Base-by-base conservation (phyloP, 2,797 vertebrate species). In the Gobio occitaniae region DNA sequence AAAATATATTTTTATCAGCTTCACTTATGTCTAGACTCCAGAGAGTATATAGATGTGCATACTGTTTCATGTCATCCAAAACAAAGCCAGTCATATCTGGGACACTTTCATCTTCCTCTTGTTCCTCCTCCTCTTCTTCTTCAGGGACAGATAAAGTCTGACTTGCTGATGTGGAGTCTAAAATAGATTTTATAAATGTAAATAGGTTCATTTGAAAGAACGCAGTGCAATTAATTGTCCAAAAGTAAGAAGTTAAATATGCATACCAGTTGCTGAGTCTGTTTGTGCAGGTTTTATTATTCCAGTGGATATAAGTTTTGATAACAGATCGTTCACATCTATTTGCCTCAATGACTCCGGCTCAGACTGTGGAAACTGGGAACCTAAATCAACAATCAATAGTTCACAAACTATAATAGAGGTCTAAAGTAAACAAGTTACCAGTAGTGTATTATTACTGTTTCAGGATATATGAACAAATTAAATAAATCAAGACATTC, bases 31-130 rank as follows among this genome's bases (percentile, higher is more conserved):
- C 50, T 29, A 32, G 72, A 78, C 50, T 15, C 32, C 75, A 66
- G 65, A 74, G 3, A 74, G 4, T 69, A 2, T 29, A 9, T 2
- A 81, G 19, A 75, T 61, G 41, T 41, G 95, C 98, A 90, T 93
- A 99, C 98, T 93, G 96, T 94, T 98, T 98, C 88, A 99, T 95
- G 89, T 96, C 95, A 70, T 99, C 98, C 48, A 99, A 91, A 82
- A 90, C 90, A 91, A 99, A 99, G 92, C 95, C 93, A 11, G 97
- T 99, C 86, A 99, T 93, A 91, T 99, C 98, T 4, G 97, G 97
- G 79, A 99, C 41, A 76, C 97, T 94, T 0, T 97, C 96, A 47
- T 97, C 97, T 52, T 97, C 97, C 56, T 93, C 95, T 83, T 94
- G 96, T 82, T 97, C 95, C 56, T 95, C 94, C 68, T 96, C 96